phyloP scores from a whole-genome alignment of 2,888 invertebrate genomes.

The Anoncus sp. region DNA sequence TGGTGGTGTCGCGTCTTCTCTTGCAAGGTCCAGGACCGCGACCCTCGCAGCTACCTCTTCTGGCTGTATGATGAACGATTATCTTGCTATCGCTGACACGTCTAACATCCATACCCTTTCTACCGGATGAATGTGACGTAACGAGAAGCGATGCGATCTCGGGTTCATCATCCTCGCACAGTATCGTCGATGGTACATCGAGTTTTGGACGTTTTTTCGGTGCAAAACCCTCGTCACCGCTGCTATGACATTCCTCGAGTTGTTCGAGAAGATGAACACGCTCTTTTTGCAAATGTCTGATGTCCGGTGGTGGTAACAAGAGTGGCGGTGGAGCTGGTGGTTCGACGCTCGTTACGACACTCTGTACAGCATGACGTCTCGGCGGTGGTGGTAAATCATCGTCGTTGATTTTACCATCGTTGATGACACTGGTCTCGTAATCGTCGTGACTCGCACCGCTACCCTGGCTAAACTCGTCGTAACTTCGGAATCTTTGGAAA shows the following conservation, averaged over 20 bases:
- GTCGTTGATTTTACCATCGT: constrained; percentile 79
- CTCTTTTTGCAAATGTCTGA: constrained; percentile 89
- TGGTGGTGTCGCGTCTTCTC: constrained; percentile 78
- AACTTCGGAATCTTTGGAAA: constrained; percentile 86
- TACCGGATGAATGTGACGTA: constrained; percentile 80
- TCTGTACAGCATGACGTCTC: constrained; percentile 84
- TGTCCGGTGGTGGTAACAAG: constrained; percentile 85
- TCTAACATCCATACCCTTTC: constrained; percentile 81
- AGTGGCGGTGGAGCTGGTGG: constrained; percentile 80
- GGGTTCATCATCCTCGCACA: constrained; percentile 80
- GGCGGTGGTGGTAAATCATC: constrained; percentile 83
- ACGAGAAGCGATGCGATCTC: constrained; percentile 81
- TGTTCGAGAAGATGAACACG: constrained; percentile 89
- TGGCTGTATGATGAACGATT: constrained; percentile 76
- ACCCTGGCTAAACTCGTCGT: constrained; percentile 90
- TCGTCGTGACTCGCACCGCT: constrained; percentile 89
- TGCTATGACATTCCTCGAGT: constrained; percentile 89
- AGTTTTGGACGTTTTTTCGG: constrained; percentile 88
- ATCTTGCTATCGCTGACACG: constrained; percentile 81
- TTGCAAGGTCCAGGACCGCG: constrained; percentile 80
- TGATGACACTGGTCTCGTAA: constrained; percentile 77
- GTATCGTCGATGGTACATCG: constrained; percentile 82
- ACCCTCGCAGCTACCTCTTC: constrained; percentile 80
- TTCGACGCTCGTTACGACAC: constrained; percentile 85
- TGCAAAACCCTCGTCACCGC: constrained; percentile 87